Conservation (phyloP, 1,140 invertebrate genomes). For the Bombus breviceps region DNA sequence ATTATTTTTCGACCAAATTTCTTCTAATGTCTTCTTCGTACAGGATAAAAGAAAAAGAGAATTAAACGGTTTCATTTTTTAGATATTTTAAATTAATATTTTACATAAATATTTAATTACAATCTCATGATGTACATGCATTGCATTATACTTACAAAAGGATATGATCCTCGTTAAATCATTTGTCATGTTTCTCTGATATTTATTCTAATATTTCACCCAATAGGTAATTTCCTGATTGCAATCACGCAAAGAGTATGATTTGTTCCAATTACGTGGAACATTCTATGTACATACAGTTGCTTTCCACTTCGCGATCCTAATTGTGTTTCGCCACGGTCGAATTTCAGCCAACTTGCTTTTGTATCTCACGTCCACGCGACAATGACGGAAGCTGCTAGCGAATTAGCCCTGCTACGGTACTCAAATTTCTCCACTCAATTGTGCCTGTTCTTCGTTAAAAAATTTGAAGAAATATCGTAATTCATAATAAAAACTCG, state of each 20-base stretch:
- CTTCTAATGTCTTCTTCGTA: not conserved
- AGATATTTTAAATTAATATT: no score
- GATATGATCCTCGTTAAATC: not conserved
- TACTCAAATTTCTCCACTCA: not conserved
- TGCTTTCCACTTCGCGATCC: not conserved
- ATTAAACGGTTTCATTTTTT: no score
- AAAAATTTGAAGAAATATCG: no score
- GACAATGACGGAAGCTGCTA: not conserved
- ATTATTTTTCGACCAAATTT: not conserved
- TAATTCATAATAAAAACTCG: no score
- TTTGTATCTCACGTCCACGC: not conserved
- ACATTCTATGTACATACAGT: not conserved
- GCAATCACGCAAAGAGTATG: not conserved
- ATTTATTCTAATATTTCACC: no score
- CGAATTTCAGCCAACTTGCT: slow-evolving; percentile 3
- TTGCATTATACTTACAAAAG: not conserved
- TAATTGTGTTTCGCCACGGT: not conserved
- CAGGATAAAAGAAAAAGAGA: not conserved
- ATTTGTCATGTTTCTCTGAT: not conserved
- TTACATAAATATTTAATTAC: no score
- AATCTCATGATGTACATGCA: not conserved
- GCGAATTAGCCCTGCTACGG: not conserved
- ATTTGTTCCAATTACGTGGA: not conserved
- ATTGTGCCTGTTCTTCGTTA: not conserved
- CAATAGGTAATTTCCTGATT: not conserved